Base-by-base conservation (phyloP, 2,888 invertebrate species). In the Herminia tarsipennalis region DNA sequence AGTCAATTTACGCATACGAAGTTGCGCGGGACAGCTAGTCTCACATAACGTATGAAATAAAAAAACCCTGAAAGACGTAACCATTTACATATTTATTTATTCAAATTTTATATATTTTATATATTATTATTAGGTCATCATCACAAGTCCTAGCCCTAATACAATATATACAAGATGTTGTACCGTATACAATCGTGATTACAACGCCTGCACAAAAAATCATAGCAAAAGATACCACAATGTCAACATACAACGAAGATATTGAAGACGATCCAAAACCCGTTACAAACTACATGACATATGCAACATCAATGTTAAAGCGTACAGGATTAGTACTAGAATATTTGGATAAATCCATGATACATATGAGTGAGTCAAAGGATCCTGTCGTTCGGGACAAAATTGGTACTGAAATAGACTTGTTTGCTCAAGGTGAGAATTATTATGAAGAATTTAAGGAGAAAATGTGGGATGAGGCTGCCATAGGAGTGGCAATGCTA, bases 101-200 rank as follows among this genome's bases (percentile, higher is more conserved):
- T n/a, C n/a, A n/a, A n/a, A n/a, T n/a, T n/a, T n/a, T n/a, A n/a
- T n/a, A 30, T 10, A 14, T 2, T 24, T 28, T 0, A 10, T 5
- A 4, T 30, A 17, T 14, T 24, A 17, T 32, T 47, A 43, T 1
- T 79, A 92, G 92, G 50, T 69, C 73, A 10, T 53, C 78, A 22
- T 68, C 78, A 1, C 86, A 85, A 72, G 64, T 91, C 0, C 27
- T 86, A 14, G 71, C 81, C 0, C 60, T 93, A 2, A 76, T 92
- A 12, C 86, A 90, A 54, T 81, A 75, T 51, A 76, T 93, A 6
- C 75, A 88, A 22, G 81, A 87, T 32, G 70, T 68, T 0, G 68
- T 92, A 2, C 86, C 88, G 1, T 58, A 78, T 5, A 73, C 78
- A 50, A 62, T 88, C 1, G 49, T 90, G 21, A 70, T 73, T 2